These are phyloP conservation scores for Strigamia maritima DNA, from an alignment of 2,888 invertebrate species.

Conservation along the genomic window DNA sequence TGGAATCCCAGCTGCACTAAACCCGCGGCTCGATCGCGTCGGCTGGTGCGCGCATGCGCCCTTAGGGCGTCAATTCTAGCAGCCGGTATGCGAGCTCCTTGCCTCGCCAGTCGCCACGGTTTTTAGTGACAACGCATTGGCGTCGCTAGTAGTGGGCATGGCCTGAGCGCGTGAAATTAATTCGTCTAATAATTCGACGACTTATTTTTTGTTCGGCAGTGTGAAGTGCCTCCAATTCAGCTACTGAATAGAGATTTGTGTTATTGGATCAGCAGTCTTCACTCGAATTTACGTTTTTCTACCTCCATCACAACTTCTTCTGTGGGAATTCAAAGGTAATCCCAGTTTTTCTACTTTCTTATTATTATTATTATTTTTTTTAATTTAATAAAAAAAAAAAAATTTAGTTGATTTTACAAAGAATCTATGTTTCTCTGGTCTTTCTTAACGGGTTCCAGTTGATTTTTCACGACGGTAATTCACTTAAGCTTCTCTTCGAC, in stretches of 20 bases:
- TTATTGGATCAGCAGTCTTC: conserved; percentile 30
- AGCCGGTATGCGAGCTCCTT: conserved; percentile 17
- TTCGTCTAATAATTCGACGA: conserved; percentile 34
- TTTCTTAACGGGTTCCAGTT: conserved; percentile 15
- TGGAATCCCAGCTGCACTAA: not conserved
- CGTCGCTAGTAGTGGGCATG: conserved; percentile 14
- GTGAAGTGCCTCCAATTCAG: conserved; percentile 33
- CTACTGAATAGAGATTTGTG: not conserved
- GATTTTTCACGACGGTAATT: not conserved
- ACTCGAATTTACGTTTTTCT: conserved; percentile 21
- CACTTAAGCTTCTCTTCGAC: not conserved
- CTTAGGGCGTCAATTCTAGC: conserved; percentile 7
- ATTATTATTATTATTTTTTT: not conserved
- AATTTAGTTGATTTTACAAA: not conserved
- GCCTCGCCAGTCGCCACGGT: conserved; percentile 33
- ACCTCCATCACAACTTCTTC: conserved; percentile 36
- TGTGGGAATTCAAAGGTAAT: not conserved
- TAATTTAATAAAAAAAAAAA: not conserved
- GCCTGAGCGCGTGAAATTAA: conserved; percentile 34
- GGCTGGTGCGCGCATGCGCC: conserved; percentile 33
- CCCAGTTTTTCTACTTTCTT: not conserved
- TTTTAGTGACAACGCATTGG: conserved; percentile 3
- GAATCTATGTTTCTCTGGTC: not conserved
- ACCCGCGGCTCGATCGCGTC: not conserved
- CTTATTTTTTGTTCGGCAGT: not conserved